phyloP scores from a whole-genome alignment of 2,113 vertebrate genomes.

The Thamnaconus septentrionalis region DNA sequence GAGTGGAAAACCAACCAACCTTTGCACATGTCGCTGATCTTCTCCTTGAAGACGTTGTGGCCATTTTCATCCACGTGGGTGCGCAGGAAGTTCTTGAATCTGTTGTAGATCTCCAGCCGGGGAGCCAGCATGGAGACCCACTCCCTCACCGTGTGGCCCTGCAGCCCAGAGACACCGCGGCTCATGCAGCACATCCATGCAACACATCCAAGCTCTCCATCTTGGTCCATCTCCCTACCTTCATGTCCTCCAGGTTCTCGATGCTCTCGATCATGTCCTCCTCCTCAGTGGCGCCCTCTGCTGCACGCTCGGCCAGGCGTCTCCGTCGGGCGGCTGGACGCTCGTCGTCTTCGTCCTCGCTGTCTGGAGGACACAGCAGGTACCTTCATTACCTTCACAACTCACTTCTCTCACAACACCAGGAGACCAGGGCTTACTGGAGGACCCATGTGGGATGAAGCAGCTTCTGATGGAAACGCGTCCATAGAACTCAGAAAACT shows the following conservation, averaged over 20 bases:
- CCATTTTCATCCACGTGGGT: constrained; percentile 94
- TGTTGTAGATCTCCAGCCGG: constrained; percentile 95
- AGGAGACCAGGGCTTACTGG: too few species aligned
- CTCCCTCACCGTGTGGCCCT: constrained; percentile 91
- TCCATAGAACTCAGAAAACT: too few species aligned
- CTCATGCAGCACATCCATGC: background rate
- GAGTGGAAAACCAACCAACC: constrained; percentile 58
- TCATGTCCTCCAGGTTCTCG: constrained; percentile 98
- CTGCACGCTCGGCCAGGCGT: constrained; percentile 85
- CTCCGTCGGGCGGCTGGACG: constrained; percentile 84
- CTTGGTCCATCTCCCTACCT: constrained; percentile 50
- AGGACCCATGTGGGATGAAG: too few species aligned
- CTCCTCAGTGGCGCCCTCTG: constrained; percentile 82
- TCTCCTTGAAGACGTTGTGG: constrained; percentile 97
- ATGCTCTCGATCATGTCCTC: constrained; percentile 99
- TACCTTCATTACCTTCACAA: too few species aligned
- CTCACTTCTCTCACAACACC: too few species aligned
- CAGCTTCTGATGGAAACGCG: too few species aligned
- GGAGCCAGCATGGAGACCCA: constrained; percentile 97
- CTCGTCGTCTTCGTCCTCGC: constrained; percentile 92
- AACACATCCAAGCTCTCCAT: too few species aligned
- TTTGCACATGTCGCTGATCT: constrained; percentile 99
- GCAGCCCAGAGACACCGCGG: background rate
- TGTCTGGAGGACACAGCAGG: constrained; percentile 74
- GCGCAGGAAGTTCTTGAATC: constrained; percentile 97